Evolutionary conservation across 1,140 invertebrate species (phyloP).

Genomic region (Mesaphorura yosii): DNA sequence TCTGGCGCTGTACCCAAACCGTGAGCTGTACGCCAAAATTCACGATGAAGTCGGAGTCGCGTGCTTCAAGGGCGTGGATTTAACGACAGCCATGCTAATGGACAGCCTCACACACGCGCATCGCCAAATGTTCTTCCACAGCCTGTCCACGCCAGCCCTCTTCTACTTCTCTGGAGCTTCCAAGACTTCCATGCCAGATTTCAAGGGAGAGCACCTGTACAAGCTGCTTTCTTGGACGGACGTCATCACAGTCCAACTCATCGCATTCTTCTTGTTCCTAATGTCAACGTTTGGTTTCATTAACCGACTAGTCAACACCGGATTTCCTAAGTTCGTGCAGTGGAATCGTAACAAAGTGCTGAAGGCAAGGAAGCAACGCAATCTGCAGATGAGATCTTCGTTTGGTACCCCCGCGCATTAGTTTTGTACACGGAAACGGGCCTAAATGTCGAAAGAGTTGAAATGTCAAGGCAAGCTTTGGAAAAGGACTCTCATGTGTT

Average conservation of each 20-base stretch:
- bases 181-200: background rate
- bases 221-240: background rate
- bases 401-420: too few species aligned
- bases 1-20: constrained; percentile 12
- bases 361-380: too few species aligned
- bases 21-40: constrained; percentile 11
- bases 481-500: too few species aligned
- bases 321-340: too few species aligned
- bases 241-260: background rate
- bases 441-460: too few species aligned
- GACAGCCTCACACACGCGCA: constrained; percentile 4
- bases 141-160: background rate
- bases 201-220: background rate
- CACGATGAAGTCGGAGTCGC: constrained; percentile 14
- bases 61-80: constrained; percentile 18
- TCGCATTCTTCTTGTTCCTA: background rate
- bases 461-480: too few species aligned
- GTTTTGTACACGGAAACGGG: too few species aligned
- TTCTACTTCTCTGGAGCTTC: background rate
- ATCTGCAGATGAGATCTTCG: too few species aligned
- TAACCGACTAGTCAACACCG: background rate
- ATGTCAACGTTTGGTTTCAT: background rate
- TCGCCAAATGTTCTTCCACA: constrained; percentile 9
- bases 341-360: too few species aligned
- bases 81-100: constrained; percentile 8